phyloP scores from a whole-genome alignment of 2,113 vertebrate genomes.

The Stigmatopora argus region DNA sequence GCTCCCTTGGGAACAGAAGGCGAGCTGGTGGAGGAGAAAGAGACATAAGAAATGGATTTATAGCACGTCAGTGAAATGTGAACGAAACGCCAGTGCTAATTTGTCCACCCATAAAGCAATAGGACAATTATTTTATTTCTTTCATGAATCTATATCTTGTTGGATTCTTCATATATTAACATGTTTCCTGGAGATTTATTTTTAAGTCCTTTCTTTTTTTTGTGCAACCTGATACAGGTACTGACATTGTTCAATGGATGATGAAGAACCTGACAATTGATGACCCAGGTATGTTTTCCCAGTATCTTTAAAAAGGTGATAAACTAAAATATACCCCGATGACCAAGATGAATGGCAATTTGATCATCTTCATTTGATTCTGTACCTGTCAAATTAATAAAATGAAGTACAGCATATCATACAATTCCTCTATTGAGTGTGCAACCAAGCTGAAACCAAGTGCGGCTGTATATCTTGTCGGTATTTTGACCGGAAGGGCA shows the following conservation, averaged over 20 bases:
- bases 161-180: not conserved
- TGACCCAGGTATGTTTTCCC: constrained; percentile 79
- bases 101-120: not conserved
- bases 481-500: not conserved
- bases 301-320: not conserved
- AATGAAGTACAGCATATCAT: too few relatives aligned
- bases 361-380: too few relatives aligned
- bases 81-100: not conserved
- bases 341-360: too few relatives aligned
- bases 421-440: too few relatives aligned
- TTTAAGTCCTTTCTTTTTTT: not conserved
- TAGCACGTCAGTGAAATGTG: not conserved
- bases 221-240: constrained; percentile 70
- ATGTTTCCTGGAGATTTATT: not conserved
- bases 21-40: constrained; percentile 9
- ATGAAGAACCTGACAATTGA: constrained; percentile 92
- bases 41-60: not conserved
- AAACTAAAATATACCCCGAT: too few relatives aligned
- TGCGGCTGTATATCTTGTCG: too few relatives aligned
- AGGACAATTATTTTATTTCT: not conserved
- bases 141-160: not conserved
- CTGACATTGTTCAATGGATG: constrained; percentile 95
- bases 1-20: constrained; percentile 12
- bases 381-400: too few relatives aligned
- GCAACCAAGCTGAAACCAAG: too few relatives aligned